phyloP scores from a whole-genome alignment of 1,140 invertebrate genomes.

The Paraescarpia echinospica region DNA sequence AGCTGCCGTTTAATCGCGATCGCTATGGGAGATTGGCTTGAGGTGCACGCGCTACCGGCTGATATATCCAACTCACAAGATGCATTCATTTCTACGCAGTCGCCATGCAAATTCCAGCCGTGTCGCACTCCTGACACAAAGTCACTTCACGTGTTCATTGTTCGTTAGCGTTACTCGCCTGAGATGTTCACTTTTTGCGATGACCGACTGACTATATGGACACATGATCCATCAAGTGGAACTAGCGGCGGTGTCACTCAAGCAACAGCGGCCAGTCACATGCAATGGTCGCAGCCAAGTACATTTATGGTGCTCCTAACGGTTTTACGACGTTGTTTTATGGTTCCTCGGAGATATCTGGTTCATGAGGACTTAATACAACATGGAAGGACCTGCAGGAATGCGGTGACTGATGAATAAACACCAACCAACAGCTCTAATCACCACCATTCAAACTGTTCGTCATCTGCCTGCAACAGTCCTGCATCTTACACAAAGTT shows the following conservation, averaged over 20 bases:
- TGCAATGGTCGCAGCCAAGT: not conserved
- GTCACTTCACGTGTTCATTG: not conserved
- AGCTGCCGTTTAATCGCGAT: not conserved
- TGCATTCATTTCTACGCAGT: not conserved
- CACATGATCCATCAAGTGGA: not conserved
- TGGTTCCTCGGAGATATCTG: not conserved
- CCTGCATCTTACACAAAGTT: not conserved
- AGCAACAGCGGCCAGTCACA: not conserved
- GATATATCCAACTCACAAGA: not conserved
- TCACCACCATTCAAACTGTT: not conserved
- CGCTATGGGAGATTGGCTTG: not conserved
- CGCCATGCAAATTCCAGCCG: not conserved
- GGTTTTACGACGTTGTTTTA: not conserved
- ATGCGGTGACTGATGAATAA: not conserved
- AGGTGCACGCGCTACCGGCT: not conserved
- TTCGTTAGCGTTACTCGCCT: not conserved
- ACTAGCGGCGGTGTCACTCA: not conserved
- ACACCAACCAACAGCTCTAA: not conserved
- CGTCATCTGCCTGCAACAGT: not conserved
- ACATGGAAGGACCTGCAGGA: not conserved
- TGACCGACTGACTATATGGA: not conserved
- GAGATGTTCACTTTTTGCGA: not conserved
- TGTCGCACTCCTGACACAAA: not conserved
- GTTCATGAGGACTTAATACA: not conserved
- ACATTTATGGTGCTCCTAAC: not conserved